Base-by-base conservation (phyloP, 30 jellyfish, hydroid and myxozoan species). In the Aurelia aurita region DNA sequence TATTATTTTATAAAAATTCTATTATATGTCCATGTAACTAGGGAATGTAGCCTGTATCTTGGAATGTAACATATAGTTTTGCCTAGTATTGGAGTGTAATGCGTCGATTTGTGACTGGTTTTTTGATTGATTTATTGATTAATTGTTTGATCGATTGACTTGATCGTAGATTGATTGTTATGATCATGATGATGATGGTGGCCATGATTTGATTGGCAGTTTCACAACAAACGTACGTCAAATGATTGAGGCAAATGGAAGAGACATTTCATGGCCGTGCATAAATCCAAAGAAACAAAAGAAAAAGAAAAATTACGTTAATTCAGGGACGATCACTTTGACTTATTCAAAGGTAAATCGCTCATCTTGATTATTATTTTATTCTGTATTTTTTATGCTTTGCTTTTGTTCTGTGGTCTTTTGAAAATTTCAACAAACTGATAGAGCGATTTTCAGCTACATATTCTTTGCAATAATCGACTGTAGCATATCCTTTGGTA, bases 131-230 rank as follows among this genome's bases (percentile, higher is more conserved):
- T 0, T n/a, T n/a, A n/a, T n/a, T 34, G 46, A 4, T 21, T 9
- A 69, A 11, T n/a, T 7, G 8, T 65, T 53, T 60, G 58, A n/a
- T n/a, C n/a, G n/a, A n/a, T n/a, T n/a, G n/a, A n/a, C n/a, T n/a
- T n/a, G n/a, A 3, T 58, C 70, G 12, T 45, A 91, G 98, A 63
- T 91, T 51, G 82, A 75, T 57, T 91, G 98, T 53, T 91, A 62
- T 72, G 98, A 91, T 72, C 72, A 80, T 61, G 98, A 91, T 66
- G 93, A 86, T 71, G 98, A 91, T 73, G 98, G 98, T 0, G 91
- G 97, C 22, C 98, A 91, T 72, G 98, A 91, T 72, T 74, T 91
- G 77, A 91, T 91, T 69, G 98, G 98, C 47, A 86, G 89, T 49
- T 91, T 72, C 75, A 87, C 60, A 29, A 91, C 98, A 11, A 82